Evolutionary conservation across 2,888 invertebrate species (phyloP).

Genomic region (Disparrhopalites patrizii): DNA sequence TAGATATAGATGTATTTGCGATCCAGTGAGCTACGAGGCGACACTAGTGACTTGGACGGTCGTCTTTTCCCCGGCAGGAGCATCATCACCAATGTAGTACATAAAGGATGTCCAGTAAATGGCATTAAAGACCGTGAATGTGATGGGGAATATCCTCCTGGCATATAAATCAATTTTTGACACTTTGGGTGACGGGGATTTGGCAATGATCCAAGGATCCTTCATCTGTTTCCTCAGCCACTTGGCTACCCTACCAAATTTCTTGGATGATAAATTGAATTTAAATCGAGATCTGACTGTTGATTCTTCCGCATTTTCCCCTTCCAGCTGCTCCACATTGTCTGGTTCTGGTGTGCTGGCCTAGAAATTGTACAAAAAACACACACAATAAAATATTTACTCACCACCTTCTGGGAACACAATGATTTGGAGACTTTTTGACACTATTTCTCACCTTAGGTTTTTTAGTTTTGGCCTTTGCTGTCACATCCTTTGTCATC

Average conservation of each 20-base stretch:
- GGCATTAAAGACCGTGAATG: slow-evolving; percentile 58
- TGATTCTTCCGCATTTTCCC: neutral
- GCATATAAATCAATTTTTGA: slow-evolving; percentile 59
- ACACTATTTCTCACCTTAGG: neutral
- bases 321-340: neutral
- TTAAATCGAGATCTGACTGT: slow-evolving; percentile 3
- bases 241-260: slow-evolving; percentile 12
- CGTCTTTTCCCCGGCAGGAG: neutral
- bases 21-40: no score
- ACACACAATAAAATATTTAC: no score
- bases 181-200: slow-evolving; percentile 49
- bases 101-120: slow-evolving; percentile 53
- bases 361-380: neutral
- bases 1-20: no score
- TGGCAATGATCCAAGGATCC: slow-evolving; percentile 40
- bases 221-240: slow-evolving; percentile 42
- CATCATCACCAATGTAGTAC: slow-evolving; percentile 50
- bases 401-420: neutral
- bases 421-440: neutral
- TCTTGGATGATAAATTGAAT: neutral
- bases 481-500: slow-evolving; percentile 53
- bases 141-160: slow-evolving; percentile 57
- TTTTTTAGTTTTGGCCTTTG: slow-evolving; percentile 48
- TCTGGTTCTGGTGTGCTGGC: neutral
- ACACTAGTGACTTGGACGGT: neutral